Conservation (phyloP, 2,888 invertebrate species). For the Leptinotarsa rubiginosa region DNA sequence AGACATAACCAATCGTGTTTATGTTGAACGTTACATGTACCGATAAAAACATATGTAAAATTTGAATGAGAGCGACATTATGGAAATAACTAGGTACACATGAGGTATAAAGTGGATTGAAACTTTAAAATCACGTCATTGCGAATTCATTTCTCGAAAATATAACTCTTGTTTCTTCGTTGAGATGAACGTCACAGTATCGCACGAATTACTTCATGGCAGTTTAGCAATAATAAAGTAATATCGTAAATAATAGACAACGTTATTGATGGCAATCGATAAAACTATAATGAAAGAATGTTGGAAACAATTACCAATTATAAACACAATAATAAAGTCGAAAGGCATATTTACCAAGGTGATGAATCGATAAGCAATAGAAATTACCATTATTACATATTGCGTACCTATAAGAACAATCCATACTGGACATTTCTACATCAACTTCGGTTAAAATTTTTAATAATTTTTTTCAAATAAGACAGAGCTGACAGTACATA, state of each 20-base stretch:
- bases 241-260: conserved; percentile 15
- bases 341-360: conserved; percentile 23
- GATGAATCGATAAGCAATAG: conserved; percentile 17
- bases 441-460: background rate
- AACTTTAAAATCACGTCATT: no score
- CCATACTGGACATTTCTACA: background rate
- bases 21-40: no score
- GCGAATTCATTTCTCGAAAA: no score
- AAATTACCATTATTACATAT: conserved; percentile 12
- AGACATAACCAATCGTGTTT: no score
- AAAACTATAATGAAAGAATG: conserved; percentile 28
- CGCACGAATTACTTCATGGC: background rate
- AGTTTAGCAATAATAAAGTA: background rate
- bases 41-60: no score
- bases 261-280: conserved; percentile 21
- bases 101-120: no score
- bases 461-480: no score
- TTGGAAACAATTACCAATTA: conserved; percentile 34
- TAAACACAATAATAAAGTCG: conserved; percentile 25
- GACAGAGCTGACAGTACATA: no score
- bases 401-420: background rate
- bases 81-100: no score
- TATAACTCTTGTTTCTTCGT: background rate
- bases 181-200: background rate
- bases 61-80: no score